Evolutionary conservation across 2,888 invertebrate species (phyloP).

Genomic region (Lycophotia porphyrea): DNA sequence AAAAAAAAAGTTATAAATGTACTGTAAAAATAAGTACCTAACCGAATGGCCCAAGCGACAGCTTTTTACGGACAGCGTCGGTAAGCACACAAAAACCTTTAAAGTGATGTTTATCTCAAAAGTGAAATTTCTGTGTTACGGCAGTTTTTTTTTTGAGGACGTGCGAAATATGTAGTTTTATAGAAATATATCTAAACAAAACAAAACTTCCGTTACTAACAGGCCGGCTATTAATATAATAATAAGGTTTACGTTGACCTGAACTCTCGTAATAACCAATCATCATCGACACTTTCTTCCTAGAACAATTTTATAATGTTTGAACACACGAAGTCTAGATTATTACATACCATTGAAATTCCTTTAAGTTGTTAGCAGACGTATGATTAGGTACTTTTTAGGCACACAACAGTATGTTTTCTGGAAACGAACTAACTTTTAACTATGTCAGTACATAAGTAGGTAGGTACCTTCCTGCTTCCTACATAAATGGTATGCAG

Average conservation of each 20-base stretch:
- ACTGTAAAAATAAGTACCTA: neutral
- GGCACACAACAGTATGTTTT: neutral
- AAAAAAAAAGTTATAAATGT: no score
- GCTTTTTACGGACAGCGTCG: neutral
- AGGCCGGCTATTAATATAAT: slow-evolving; percentile 26
- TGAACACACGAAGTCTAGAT: slow-evolving; percentile 1
- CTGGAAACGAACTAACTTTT: no score
- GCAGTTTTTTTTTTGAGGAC: neutral
- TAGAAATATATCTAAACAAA: neutral
- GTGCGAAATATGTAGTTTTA: neutral
- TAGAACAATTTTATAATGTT: slow-evolving; percentile 22
- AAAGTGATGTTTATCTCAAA: neutral
- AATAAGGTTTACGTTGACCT: slow-evolving; percentile 17
- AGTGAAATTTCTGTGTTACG: neutral
- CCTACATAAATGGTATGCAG: neutral
- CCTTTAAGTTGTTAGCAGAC: neutral
- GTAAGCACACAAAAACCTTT: neutral
- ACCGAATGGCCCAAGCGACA: neutral
- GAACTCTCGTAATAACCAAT: slow-evolving; percentile 20
- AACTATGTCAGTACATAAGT: no score
- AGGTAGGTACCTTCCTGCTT: neutral
- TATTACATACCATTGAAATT: neutral
- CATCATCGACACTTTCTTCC: slow-evolving; percentile 35
- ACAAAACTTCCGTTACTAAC: neutral
- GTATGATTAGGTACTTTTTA: neutral